These are phyloP conservation scores for Achlya flavicornis DNA, from an alignment of 2,888 invertebrate genomes.

Conservation along the genomic window DNA sequence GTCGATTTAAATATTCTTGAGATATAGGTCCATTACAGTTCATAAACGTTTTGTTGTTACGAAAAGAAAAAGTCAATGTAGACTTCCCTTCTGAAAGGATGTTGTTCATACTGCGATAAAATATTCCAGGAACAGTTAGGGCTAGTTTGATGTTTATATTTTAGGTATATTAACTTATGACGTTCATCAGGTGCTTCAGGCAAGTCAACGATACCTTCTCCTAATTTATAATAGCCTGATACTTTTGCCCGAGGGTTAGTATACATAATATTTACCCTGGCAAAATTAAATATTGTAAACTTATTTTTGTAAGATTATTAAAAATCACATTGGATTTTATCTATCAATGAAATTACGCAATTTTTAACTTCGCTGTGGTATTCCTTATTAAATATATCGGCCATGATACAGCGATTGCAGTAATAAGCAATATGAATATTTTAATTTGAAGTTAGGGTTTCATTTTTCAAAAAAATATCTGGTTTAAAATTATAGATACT, in stretches of 20 bases:
- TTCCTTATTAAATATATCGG: too few species aligned
- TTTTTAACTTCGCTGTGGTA: too few species aligned
- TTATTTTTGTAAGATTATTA: not conserved
- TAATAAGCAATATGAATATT: too few species aligned
- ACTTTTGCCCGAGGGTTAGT: constrained; percentile 16
- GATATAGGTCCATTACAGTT: too few species aligned
- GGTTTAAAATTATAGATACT: too few species aligned
- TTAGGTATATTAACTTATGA: too few species aligned
- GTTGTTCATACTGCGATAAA: not conserved
- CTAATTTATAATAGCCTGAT: constrained; percentile 50
- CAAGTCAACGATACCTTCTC: constrained; percentile 91
- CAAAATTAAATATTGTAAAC: not conserved
- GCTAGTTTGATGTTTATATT: constrained; percentile 7
- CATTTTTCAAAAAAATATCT: too few species aligned
- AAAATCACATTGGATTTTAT: too few species aligned
- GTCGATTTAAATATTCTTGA: too few species aligned
- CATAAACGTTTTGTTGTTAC: not conserved
- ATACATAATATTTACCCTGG: not conserved
- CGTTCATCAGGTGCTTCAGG: constrained; percentile 95
- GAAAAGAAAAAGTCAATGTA: not conserved
- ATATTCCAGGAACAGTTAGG: not conserved
- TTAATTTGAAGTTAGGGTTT: too few species aligned
- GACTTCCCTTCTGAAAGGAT: not conserved
- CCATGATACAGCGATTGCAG: too few species aligned
- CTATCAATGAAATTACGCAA: too few species aligned